Base-by-base conservation (phyloP, 2,113 vertebrate genomes). In the Capreolus pygargus region DNA sequence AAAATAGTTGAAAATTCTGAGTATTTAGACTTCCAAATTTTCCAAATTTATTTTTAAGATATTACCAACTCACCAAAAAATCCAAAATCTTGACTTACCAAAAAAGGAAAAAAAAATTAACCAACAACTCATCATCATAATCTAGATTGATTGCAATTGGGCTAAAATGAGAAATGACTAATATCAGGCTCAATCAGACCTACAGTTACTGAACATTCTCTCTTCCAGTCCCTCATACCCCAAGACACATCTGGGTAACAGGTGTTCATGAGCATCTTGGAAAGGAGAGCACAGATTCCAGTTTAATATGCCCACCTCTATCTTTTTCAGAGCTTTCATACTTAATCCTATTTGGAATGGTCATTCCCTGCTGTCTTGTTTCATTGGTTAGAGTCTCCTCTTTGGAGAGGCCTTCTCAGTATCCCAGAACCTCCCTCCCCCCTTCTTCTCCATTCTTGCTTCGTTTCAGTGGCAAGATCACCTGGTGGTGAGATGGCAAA, bases 11-110 rank as follows among this genome's bases (percentile, higher is more conserved):
- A 39, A 86, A 91, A 86, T 58, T 39, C 5, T 28, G 52, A 60
- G 33, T 91, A 30, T 70, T 74, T 67, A 60, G 39, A 58, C 17
- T 86, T 67, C 17, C 52, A 23, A 79, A 57, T 16, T 94, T 50
- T 57, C 27, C 55, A 83, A 78, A 50, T 78, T 64, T 28, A 30
- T 7, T 55, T 9, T 25, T 76, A 83, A 86, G 87, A 74, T 83
- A 60, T 83, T 60, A 83, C 33, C 28, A 85, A 57, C 3, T 93
- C 45, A 50, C 36, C 27, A 85, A 85, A 88, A 96, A 52, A 47
- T 39, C 28, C 47, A 43, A 93, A 55, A 55, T 76, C 21, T 78
- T 28, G 16, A 88, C n/a, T 89, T 54, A 84, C 17, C 25, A 83
- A 89, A 61, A 43, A 28, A 25, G 7, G 8, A 21, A 17, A 61